A percentile compares a stretch with the other conserved stretches of the same genome.
Conservation (phyloP, 2,797 vertebrate genomes). For the Trachurus trachurus region DNA sequence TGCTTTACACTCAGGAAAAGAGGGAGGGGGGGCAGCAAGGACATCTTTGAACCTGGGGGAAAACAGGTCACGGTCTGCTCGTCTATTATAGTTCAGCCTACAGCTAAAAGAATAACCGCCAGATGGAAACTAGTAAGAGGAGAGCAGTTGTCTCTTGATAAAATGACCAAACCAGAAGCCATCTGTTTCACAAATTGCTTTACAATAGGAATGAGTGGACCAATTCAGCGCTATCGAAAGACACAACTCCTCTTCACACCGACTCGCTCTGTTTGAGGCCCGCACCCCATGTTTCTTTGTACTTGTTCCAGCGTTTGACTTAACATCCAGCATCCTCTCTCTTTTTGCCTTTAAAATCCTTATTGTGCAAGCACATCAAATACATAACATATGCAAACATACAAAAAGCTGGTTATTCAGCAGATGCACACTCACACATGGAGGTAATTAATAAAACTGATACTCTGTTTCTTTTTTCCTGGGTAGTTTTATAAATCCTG, state of each 20-base stretch:
- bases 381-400: conserved; percentile 22
- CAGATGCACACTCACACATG: not conserved
- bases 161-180: conserved; percentile 66
- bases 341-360: conserved; percentile 34
- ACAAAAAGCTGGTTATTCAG: conserved; percentile 19
- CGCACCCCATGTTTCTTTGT: not conserved
- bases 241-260: conserved; percentile 40
- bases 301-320: conserved; percentile 40
- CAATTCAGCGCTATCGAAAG: conserved; percentile 52
- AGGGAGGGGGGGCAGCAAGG: conserved; percentile 50
- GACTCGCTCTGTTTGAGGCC: conserved; percentile 47
- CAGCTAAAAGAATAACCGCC: conserved; percentile 55
- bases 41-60: conserved; percentile 72
- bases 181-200: conserved; percentile 74
- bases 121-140: conserved; percentile 62
- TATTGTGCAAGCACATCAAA: conserved; percentile 16
- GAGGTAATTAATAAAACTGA: conserved; percentile 52
- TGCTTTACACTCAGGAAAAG: conserved; percentile 47
- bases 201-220: conserved; percentile 49
- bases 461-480: conserved; percentile 4
- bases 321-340: conserved; percentile 29
- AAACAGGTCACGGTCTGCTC: conserved; percentile 54
- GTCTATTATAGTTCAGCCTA: conserved; percentile 58
- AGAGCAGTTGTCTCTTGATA: conserved; percentile 58
- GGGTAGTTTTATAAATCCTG: conserved; percentile 55